Base-by-base conservation (phyloP, 1,140 invertebrate genomes). In the Orchestia grillus region DNA sequence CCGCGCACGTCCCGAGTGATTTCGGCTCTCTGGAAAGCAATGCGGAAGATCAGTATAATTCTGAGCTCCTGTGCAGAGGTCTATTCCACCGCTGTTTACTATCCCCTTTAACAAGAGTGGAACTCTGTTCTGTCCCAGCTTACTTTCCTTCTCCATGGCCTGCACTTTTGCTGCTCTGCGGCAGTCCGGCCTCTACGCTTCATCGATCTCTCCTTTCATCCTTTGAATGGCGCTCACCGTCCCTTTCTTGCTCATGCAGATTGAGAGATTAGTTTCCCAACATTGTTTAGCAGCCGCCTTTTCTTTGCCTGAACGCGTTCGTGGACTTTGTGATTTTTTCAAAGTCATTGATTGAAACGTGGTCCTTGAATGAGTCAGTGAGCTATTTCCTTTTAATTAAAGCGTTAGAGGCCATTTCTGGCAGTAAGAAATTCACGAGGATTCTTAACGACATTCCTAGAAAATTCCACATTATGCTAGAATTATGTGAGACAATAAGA, bases 91-190 rank as follows among this genome's bases (percentile, higher is more conserved):
- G 1, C 62, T 23, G 62, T 77, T 77, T 77, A 90, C 88, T 90
- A 42, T 90, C 88, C 88, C 88, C 88, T 90, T 90, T 90, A 90
- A 90, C 28, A 90, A 90, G 88, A 90, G 28, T 90, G 43, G 88
- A 90, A 90, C n/a, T 90, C 43, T 90, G 88, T 90, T 41, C 88
- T 42, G 41, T 41, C n/a, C 88, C n/a, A 90, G 88, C 88, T 42
- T 42, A 15, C 88, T 41, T 90, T 41, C n/a, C 88, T 36, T 41
- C 42, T 23, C 43, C 62, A 1, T 77, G 62, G 28, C 62, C 62
- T 77, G 36, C 62, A 77, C 62, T 90, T 90, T 41, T 42, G 43
- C 88, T 41, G 88, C 88, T 44, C 88, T 90, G 88, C 88, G 88
- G 88, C 88, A 90, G 41, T 90, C n/a, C 4, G 23, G 88, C 36